Conservation (phyloP, 2,888 invertebrate genomes). For the Perizoma flavofasciatum region DNA sequence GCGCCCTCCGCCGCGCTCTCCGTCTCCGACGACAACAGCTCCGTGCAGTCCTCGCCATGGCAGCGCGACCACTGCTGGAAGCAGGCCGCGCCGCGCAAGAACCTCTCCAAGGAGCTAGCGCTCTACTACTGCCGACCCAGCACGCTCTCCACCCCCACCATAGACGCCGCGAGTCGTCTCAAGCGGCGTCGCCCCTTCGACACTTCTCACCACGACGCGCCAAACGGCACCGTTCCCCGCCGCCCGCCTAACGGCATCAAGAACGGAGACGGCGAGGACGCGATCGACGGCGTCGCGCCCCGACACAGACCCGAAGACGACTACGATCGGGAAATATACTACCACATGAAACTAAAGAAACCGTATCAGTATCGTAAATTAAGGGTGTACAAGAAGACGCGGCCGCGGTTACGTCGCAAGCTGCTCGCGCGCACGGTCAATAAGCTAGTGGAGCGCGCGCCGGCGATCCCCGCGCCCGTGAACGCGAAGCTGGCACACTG, state of each 20-base stretch:
- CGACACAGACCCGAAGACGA: slow-evolving; percentile 58
- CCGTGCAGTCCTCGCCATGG: slow-evolving; percentile 95
- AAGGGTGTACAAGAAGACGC: slow-evolving; percentile 77
- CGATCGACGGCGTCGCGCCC: slow-evolving; percentile 55
- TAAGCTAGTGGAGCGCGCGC: slow-evolving; percentile 67
- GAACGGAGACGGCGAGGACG: slow-evolving; percentile 65
- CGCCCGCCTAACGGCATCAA: slow-evolving; percentile 56
- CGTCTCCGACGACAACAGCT: slow-evolving; percentile 95
- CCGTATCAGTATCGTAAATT: slow-evolving; percentile 80
- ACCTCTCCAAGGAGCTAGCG: slow-evolving; percentile 89
- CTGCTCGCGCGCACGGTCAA: slow-evolving; percentile 64
- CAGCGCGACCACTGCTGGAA: slow-evolving; percentile 96
- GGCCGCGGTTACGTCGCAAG: slow-evolving; percentile 61
- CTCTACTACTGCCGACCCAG: slow-evolving; percentile 87
- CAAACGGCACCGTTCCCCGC: slow-evolving; percentile 49
- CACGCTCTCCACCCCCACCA: slow-evolving; percentile 70
- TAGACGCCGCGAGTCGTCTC: slow-evolving; percentile 70
- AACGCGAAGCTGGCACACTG: slow-evolving; percentile 75
- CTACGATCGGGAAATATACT: slow-evolving; percentile 72
- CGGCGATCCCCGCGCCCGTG: slow-evolving; percentile 67
- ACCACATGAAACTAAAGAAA: slow-evolving; percentile 80
- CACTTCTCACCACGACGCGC: slow-evolving; percentile 49
- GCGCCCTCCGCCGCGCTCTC: slow-evolving; percentile 90
- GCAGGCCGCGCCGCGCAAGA: slow-evolving; percentile 89
- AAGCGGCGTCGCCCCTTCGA: slow-evolving; percentile 89